phyloP scores from a whole-genome alignment of 2,797 vertebrate genomes.

The Poeciliopsis presidionis region DNA sequence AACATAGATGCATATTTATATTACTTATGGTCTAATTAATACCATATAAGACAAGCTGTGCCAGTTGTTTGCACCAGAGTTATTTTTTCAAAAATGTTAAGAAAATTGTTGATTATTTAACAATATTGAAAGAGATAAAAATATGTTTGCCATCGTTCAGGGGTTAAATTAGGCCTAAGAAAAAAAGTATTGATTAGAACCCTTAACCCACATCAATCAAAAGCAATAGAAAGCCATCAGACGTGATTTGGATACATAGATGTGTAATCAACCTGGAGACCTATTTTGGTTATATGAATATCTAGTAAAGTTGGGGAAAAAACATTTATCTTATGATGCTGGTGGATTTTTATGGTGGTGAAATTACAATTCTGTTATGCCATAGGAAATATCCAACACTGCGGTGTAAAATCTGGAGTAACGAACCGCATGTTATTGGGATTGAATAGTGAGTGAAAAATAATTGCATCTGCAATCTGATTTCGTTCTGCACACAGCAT shows the following conservation, averaged over 20 bases:
- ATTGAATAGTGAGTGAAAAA: slow-evolving; percentile 1
- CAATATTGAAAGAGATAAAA: background rate
- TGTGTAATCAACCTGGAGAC: background rate
- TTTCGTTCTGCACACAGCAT: slow-evolving; percentile 5
- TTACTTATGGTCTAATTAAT: background rate
- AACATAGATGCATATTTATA: background rate
- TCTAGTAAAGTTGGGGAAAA: background rate
- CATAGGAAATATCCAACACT: background rate
- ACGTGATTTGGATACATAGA: background rate
- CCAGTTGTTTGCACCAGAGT: background rate
- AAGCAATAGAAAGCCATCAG: background rate
- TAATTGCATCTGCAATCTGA: slow-evolving; percentile 3
- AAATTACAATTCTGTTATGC: background rate
- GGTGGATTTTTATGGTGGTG: background rate
- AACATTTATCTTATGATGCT: background rate
- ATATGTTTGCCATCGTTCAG: background rate
- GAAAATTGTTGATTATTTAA: background rate
- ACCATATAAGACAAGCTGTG: background rate
- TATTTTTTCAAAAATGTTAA: background rate
- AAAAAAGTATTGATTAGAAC: too few relatives aligned
- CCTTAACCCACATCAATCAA: background rate
- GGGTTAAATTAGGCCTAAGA: background rate
- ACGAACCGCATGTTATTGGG: background rate
- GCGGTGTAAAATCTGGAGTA: background rate
- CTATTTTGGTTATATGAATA: background rate